These are phyloP conservation scores for Brachyptera putata DNA, from an alignment of 2,888 invertebrate species.

Conservation along the genomic window DNA sequence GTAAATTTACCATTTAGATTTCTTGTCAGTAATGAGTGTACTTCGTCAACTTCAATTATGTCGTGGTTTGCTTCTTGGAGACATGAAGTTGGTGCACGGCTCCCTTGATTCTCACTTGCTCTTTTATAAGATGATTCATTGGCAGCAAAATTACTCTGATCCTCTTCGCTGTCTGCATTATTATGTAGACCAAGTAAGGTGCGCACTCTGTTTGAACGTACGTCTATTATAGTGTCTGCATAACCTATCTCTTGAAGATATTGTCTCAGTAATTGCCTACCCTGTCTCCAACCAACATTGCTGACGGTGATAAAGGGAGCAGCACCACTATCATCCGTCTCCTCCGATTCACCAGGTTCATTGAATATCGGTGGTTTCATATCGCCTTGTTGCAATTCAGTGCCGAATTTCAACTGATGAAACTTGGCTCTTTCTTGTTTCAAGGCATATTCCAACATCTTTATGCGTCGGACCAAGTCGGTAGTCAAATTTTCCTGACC, in stretches of 20 bases:
- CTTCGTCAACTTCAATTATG: no score
- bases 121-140: conserved; percentile 63
- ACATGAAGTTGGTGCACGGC: conserved; percentile 58
- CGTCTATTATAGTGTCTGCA: conserved; percentile 98
- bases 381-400: conserved; percentile 85
- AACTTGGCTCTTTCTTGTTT: conserved; percentile 96
- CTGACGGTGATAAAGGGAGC: conserved; percentile 72
- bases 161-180: conserved; percentile 66
- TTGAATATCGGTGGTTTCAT: conserved; percentile 69
- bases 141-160: conserved; percentile 53
- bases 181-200: conserved; percentile 84
- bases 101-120: conserved; percentile 58
- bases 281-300: conserved; percentile 93
- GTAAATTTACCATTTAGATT: no score
- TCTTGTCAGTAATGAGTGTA: no score
- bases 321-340: conserved; percentile 58
- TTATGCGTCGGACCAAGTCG: conserved; percentile 96
- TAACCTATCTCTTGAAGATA: conserved; percentile 96
- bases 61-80: no score
- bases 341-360: conserved; percentile 54
- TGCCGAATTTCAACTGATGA: conserved; percentile 95
- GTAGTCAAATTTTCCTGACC: conserved; percentile 99
- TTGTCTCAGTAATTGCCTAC: conserved; percentile 91
- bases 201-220: conserved; percentile 92
- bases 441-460: conserved; percentile 98